Evolutionary conservation across 2,113 vertebrate species (phyloP).

Genomic region (Leucopsar rothschildi): DNA sequence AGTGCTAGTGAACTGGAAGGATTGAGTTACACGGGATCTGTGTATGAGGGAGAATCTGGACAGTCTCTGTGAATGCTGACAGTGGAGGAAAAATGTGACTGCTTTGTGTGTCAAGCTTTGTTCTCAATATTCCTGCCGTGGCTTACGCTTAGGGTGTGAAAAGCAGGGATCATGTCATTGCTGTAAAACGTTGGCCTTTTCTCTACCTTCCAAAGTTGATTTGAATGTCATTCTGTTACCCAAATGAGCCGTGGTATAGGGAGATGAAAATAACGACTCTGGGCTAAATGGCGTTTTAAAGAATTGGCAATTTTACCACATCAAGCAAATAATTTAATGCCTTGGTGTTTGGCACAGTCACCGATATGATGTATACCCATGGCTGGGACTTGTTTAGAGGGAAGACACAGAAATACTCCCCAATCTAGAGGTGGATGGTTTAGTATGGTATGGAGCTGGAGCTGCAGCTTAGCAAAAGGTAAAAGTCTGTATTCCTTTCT

Average conservation of each 20-base stretch:
- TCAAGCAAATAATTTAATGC: neutral
- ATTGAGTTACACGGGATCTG: neutral
- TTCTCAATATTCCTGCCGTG: neutral
- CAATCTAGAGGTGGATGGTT: neutral
- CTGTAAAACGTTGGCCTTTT: neutral
- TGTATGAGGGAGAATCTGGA: neutral
- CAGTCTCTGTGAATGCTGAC: neutral
- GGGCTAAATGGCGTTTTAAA: neutral
- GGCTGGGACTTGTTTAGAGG: neutral
- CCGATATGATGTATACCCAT: fast-evolving
- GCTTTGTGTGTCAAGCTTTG: neutral
- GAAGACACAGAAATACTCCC: neutral
- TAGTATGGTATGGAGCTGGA: neutral
- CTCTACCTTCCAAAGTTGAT: neutral
- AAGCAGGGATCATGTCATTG: neutral
- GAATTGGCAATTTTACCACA: neutral
- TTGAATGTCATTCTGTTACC: neutral
- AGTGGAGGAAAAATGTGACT: neutral
- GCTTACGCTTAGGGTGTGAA: neutral
- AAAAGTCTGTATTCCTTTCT: neutral
- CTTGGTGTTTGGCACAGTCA: neutral
- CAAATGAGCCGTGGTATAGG: neutral
- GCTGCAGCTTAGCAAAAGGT: neutral
- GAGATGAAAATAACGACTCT: neutral
- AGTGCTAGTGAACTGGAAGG: neutral